Percentiles rank a stretch among this genome's conserved stretches.
These are phyloP conservation scores for Choreutis nemorana DNA, from an alignment of 2,888 invertebrate genomes.

Conservation along the genomic window DNA sequence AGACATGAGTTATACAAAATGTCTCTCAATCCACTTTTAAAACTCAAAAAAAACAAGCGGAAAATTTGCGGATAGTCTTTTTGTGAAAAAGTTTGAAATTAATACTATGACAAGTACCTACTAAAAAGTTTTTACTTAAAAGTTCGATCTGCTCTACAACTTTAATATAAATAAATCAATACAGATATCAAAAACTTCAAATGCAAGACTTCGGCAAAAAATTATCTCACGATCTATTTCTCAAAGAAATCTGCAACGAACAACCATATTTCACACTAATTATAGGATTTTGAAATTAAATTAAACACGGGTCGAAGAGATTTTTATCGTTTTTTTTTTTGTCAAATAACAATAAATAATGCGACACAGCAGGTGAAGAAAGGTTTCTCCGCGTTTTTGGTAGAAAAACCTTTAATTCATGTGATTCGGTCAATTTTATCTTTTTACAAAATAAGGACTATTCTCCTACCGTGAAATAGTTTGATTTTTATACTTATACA, in stretches of 20 bases:
- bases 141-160: too few relatives aligned
- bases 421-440: slow-evolving; percentile 59
- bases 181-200: too few relatives aligned
- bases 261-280: slow-evolving; percentile 57
- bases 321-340: slow-evolving; percentile 18
- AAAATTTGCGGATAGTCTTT: too few relatives aligned
- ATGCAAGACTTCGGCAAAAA: too few relatives aligned
- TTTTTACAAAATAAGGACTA: slow-evolving; percentile 49
- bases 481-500: slow-evolving; percentile 17
- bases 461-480: slow-evolving; percentile 56
- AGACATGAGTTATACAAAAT: too few relatives aligned
- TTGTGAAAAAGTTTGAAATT: too few relatives aligned
- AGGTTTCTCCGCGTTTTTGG: slow-evolving; percentile 24
- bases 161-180: too few relatives aligned
- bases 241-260: slow-evolving; percentile 18
- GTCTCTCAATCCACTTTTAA: too few relatives aligned
- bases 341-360: slow-evolving; percentile 50
- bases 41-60: too few relatives aligned
- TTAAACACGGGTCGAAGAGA: slow-evolving; percentile 25
- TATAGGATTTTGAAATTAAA: slow-evolving; percentile 52
- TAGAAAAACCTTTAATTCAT: slow-evolving; percentile 52
- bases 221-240: too few relatives aligned
- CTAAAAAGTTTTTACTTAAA: too few relatives aligned
- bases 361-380: slow-evolving; percentile 50
- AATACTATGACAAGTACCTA: too few relatives aligned